These are phyloP conservation scores for Eulemur albifrons DNA, from an alignment of 2,797 vertebrate genomes.

Conservation along the genomic window DNA sequence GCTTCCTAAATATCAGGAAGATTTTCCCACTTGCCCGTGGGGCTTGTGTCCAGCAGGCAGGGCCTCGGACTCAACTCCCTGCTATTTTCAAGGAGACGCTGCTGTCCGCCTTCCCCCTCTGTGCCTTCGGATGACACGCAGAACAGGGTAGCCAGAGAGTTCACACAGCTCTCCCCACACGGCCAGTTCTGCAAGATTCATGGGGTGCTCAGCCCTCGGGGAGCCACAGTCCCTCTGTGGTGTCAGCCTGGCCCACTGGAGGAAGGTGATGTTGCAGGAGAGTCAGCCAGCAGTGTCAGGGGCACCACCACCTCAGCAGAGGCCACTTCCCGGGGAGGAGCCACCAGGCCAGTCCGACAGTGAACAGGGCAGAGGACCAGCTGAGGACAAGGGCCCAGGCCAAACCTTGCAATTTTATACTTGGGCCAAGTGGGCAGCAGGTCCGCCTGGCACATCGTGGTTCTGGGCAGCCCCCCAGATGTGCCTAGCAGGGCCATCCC, in stretches of 20 bases:
- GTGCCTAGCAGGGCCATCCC: slow-evolving; percentile 82
- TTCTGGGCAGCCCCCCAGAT: neutral
- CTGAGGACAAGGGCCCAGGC: slow-evolving; percentile 81
- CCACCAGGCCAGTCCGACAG: slow-evolving; percentile 66
- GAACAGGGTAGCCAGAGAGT: slow-evolving; percentile 80
- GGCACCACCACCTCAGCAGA: slow-evolving; percentile 48
- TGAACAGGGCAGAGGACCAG: slow-evolving; percentile 76
- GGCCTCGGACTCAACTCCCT: neutral
- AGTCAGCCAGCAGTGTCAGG: slow-evolving; percentile 77
- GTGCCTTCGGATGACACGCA: slow-evolving; percentile 79
- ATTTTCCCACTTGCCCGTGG: neutral
- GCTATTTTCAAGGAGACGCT: slow-evolving; percentile 75
- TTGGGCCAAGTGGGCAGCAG: slow-evolving; percentile 71
- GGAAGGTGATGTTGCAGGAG: slow-evolving; percentile 83
- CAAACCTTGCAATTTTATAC: slow-evolving; percentile 85
- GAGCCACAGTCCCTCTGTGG: neutral
- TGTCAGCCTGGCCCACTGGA: slow-evolving; percentile 78
- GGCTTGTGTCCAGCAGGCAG: neutral
- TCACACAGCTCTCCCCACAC: slow-evolving; percentile 86
- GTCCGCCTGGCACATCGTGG: slow-evolving; percentile 84
- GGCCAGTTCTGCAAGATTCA: slow-evolving; percentile 86
- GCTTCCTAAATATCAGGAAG: neutral
- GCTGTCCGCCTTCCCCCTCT: neutral
- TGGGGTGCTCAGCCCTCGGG: slow-evolving; percentile 68
- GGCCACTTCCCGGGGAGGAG: neutral